phyloP scores from a whole-genome alignment of 2,888 invertebrate genomes.

The Drosophila limbata region DNA sequence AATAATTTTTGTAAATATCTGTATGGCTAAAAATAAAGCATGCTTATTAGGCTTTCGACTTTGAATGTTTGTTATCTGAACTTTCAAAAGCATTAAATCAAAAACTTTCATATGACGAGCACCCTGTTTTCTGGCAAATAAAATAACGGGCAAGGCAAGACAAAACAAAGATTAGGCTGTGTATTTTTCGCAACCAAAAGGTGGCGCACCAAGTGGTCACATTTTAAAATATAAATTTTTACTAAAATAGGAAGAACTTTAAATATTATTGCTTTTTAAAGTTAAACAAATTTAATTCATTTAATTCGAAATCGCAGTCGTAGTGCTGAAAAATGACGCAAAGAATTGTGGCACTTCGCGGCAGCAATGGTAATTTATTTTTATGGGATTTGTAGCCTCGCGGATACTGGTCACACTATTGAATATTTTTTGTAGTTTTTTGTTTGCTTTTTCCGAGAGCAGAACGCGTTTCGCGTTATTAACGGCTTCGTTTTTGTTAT shows the following conservation, averaged over 20 bases:
- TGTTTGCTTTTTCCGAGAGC: slow-evolving; percentile 28
- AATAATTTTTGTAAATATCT: not conserved
- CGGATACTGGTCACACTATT: slow-evolving; percentile 34
- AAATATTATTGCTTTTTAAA: not conserved
- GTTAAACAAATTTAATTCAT: not conserved
- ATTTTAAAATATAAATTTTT: too few species aligned
- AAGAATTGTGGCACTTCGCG: not conserved
- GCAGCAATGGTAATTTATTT: not conserved
- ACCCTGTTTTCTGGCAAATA: too few species aligned
- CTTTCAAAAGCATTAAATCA: not conserved
- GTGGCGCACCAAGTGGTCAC: too few species aligned
- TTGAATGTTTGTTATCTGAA: not conserved
- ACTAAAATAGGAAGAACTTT: too few species aligned
- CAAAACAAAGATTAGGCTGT: too few species aligned
- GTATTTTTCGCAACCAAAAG: not conserved
- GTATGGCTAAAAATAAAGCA: slow-evolving; percentile 4
- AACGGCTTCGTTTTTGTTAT: slow-evolving; percentile 32
- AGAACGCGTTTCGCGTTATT: not conserved
- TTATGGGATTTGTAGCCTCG: slow-evolving; percentile 12
- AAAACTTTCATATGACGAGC: too few species aligned
- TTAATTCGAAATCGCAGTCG: not conserved
- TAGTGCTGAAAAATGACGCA: not conserved
- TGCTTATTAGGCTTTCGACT: not conserved
- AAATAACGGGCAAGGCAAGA: too few species aligned
- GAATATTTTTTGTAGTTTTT: slow-evolving; percentile 34